Conservation (phyloP, 2,113 vertebrate genomes). For the Barnardius zonarius region DNA sequence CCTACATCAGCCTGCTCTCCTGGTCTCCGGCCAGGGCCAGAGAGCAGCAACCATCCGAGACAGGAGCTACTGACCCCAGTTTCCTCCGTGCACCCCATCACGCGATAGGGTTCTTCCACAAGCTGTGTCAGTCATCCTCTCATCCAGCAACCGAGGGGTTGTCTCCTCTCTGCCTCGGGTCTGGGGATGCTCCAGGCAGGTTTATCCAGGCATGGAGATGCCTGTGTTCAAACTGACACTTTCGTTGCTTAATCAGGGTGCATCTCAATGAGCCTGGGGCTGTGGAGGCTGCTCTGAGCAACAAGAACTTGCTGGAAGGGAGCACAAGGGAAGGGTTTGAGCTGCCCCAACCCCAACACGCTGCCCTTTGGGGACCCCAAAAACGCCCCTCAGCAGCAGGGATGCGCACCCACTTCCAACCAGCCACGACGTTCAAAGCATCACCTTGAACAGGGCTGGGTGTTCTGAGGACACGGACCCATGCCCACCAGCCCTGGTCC, state of each 20-base stretch:
- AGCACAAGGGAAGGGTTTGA: not conserved
- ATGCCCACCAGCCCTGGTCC: not conserved
- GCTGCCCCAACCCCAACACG: fast-evolving
- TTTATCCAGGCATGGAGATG: not conserved
- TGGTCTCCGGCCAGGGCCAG: not conserved
- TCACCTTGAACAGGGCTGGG: not conserved
- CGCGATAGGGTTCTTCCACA: not conserved
- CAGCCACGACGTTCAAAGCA: fast-evolving
- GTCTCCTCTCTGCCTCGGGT: fast-evolving
- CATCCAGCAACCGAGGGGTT: not conserved
- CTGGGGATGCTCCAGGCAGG: not conserved
- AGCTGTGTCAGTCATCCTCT: not conserved
- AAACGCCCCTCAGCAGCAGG: not conserved
- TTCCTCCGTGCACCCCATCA: not conserved
- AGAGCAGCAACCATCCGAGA: not conserved
- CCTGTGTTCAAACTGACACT: not conserved
- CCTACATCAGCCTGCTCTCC: not conserved
- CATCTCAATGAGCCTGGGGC: not conserved
- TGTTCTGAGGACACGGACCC: not conserved
- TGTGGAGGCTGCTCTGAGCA: not conserved
- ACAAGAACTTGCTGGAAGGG: not conserved
- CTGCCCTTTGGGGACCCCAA: not conserved
- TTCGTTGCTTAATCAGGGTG: not conserved
- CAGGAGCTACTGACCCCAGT: not conserved
- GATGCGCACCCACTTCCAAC: not conserved